Base-by-base conservation (phyloP, 2,113 vertebrate species). In the Trachemys scripta region DNA sequence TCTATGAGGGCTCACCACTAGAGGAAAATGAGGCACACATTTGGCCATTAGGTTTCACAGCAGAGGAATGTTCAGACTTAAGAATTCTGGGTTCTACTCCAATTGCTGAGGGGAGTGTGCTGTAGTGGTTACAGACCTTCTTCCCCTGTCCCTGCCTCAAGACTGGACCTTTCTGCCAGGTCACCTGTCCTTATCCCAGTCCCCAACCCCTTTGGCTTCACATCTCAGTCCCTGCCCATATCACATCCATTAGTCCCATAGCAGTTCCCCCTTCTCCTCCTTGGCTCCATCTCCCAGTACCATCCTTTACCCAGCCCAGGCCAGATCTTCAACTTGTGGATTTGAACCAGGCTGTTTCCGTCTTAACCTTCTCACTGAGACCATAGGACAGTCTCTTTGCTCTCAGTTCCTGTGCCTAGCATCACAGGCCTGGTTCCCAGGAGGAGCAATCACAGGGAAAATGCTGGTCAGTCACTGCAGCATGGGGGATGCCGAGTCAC, bases 131-230 rank as follows among this genome's bases (percentile, higher is more conserved):
- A 65, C 3, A 49, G 4, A 85, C 10, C 49, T 78, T 47, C 54
- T 87, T 24, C 2, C 80, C 6, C 31, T 65, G 87, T 82, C 35
- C 87, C 94, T 49, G 4, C 16, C 8, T 53, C 8, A 38, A 72
- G 19, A 19, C 8, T 38, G 8, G n/a, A 72, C 19, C 16, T 19
- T 65, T 65, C 13, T 65, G 31, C 31, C 14, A 14, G 35, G 29
- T 16, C 31, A 16, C 31, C 14, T 65, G 62, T 35, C 31, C n/a
- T 72, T 22, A 38, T n/a, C 17, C 17, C n/a, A 72, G 17, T 22
- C 35, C 35, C 9, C n/a, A 19, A 20, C 4, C 56, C 24, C 1
- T 45, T 6, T 0, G 0, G 42, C 78, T 84, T 9, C 9, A 38
- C 6, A 76, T 82, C 89, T 95, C 72, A 84, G 42, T 75, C 31